Conservation (phyloP, 2,888 invertebrate genomes). For the Anoplius nigerrimus region DNA sequence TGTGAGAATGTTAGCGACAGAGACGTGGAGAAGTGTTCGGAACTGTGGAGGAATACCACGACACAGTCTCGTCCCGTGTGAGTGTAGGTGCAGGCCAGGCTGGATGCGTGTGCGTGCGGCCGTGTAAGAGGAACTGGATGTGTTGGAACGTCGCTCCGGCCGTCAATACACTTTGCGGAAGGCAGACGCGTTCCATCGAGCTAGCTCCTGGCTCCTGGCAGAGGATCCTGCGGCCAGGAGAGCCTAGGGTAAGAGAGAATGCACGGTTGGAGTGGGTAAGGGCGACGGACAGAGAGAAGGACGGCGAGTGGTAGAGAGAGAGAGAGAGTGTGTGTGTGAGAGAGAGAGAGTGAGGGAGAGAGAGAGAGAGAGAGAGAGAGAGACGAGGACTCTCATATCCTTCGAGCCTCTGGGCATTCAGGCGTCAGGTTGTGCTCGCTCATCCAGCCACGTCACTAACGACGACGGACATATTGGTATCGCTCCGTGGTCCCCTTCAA, state of each 20-base stretch:
- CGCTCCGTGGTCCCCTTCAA: slow-evolving; percentile 49
- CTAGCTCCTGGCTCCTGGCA: slow-evolving; percentile 53
- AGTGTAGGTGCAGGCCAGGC: slow-evolving; percentile 11
- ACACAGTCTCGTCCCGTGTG: not conserved
- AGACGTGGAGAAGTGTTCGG: too few species aligned
- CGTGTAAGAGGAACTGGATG: slow-evolving; percentile 7
- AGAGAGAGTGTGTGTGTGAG: not conserved
- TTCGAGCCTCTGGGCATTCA: slow-evolving; percentile 63
- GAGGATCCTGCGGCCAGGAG: slow-evolving; percentile 56
- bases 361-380: slow-evolving; percentile 1
- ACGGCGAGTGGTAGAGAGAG: not conserved
- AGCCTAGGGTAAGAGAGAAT: not conserved
- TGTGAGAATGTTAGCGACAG: slow-evolving; percentile 8
- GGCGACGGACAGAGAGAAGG: too few species aligned
- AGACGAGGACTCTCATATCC: slow-evolving; percentile 59
- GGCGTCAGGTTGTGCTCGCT: slow-evolving; percentile 47
- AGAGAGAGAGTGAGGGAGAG: not conserved
- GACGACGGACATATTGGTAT: slow-evolving; percentile 60
- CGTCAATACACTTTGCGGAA: slow-evolving; percentile 65
- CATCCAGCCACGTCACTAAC: slow-evolving; percentile 58
- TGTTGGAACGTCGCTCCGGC: slow-evolving; percentile 51
- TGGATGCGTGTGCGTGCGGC: slow-evolving; percentile 4
- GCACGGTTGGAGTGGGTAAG: too few species aligned
- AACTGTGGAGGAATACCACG: too few species aligned
- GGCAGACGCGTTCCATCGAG: slow-evolving; percentile 61